phyloP scores from a whole-genome alignment of 2,888 invertebrate species.

The Alloscopus bannaensis region DNA sequence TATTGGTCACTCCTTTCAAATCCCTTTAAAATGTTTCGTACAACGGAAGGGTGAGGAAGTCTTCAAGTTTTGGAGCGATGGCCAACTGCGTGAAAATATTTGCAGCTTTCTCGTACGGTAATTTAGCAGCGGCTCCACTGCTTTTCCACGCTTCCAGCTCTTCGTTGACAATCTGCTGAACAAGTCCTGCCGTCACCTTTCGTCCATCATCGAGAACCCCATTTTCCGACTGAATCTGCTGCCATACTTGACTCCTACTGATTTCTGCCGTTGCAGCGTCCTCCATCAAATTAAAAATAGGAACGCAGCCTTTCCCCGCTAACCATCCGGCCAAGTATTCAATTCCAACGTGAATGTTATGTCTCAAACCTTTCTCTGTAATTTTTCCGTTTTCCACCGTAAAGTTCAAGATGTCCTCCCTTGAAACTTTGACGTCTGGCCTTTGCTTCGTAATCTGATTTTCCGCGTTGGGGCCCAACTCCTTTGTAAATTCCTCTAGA shows the following conservation, averaged over 20 bases:
- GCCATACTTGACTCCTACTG: slow-evolving; percentile 67
- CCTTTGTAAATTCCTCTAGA: slow-evolving; percentile 53
- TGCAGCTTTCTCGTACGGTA: slow-evolving; percentile 66
- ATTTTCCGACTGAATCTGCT: slow-evolving; percentile 66
- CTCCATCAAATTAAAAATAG: slow-evolving; percentile 68
- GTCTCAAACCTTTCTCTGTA: slow-evolving; percentile 63
- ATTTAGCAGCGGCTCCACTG: slow-evolving; percentile 24
- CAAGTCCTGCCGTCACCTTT: slow-evolving; percentile 61
- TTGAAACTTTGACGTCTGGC: slow-evolving; percentile 40
- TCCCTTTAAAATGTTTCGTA: slow-evolving; percentile 64
- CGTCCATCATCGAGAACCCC: slow-evolving; percentile 66
- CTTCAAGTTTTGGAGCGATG: slow-evolving; percentile 54
- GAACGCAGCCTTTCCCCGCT: slow-evolving; percentile 65
- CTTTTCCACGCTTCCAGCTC: slow-evolving; percentile 55
- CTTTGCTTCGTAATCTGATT: slow-evolving; percentile 65
- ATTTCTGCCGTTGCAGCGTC: slow-evolving; percentile 70
- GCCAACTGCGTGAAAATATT: slow-evolving; percentile 61
- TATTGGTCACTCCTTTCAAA: no score
- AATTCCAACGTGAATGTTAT: slow-evolving; percentile 58
- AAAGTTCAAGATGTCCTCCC: slow-evolving; percentile 64
- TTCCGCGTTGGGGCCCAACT: slow-evolving; percentile 49
- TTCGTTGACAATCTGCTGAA: slow-evolving; percentile 60
- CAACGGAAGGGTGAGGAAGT: slow-evolving; percentile 66
- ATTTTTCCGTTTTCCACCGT: slow-evolving; percentile 45
- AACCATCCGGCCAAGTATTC: slow-evolving; percentile 66